phyloP scores from a whole-genome alignment of 1,140 invertebrate species.

The Drosophila melanica region DNA sequence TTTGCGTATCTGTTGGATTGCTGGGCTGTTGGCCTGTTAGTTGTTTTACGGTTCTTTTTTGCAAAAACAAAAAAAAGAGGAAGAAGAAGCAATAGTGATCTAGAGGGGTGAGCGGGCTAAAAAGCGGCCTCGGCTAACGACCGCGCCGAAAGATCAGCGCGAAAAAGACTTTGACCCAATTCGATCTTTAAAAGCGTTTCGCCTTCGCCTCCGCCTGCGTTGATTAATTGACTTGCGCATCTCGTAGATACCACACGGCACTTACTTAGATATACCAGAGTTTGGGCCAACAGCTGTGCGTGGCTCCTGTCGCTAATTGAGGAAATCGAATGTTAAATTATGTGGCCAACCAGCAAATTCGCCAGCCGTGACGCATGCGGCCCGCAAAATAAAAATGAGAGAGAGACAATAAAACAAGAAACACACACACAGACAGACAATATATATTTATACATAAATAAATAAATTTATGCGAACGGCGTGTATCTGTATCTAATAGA shows the following conservation, averaged over 20 bases:
- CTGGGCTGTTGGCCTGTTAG: slow-evolving; percentile 2
- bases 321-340: slow-evolving; percentile 79
- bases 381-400: too few species aligned
- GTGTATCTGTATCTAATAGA: slow-evolving; percentile 66
- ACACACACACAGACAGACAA: background rate
- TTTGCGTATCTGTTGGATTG: slow-evolving; percentile 23
- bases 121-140: slow-evolving; percentile 50
- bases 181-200: slow-evolving; percentile 35
- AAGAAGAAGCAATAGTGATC: background rate
- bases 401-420: too few species aligned
- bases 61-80: background rate
- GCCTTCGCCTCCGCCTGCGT: slow-evolving; percentile 53
- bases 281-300: slow-evolving; percentile 23
- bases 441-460: background rate
- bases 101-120: background rate
- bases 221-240: slow-evolving; percentile 74
- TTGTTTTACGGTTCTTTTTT: slow-evolving; percentile 8
- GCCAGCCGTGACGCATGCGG: slow-evolving; percentile 9
- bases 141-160: slow-evolving; percentile 49
- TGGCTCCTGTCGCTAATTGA: slow-evolving; percentile 66
- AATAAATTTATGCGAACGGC: slow-evolving; percentile 38
- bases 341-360: slow-evolving; percentile 42
- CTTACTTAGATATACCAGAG: background rate
- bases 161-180: slow-evolving; percentile 68
- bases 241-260: slow-evolving; percentile 42